Percentiles rank a stretch among this genome's conserved stretches.
Conservation (phyloP, 2,888 invertebrate species). For the Melanostoma scalare region DNA sequence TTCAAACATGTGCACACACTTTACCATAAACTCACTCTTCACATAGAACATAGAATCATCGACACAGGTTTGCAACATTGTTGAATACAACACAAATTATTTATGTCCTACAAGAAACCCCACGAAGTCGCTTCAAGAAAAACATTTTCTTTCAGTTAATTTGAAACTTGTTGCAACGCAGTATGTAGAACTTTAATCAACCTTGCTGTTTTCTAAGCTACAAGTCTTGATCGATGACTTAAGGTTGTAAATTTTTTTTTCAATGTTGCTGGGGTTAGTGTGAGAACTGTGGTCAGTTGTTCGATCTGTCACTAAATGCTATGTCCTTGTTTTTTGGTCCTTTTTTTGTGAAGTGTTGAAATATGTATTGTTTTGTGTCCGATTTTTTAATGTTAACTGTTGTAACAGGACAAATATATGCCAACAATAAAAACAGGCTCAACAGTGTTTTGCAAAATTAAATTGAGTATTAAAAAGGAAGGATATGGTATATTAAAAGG, state of each 20-base stretch:
- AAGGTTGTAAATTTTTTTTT: conserved; percentile 20
- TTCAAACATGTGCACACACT: conserved; percentile 44
- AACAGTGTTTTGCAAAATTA: too few species aligned
- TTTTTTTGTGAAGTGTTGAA: too few species aligned
- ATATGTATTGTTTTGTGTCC: too few species aligned
- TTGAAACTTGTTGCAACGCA: neutral
- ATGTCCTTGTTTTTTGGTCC: too few species aligned
- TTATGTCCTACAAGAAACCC: conserved; percentile 57
- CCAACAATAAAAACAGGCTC: too few species aligned
- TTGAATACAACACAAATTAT: conserved; percentile 51
- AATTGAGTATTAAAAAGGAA: too few species aligned
- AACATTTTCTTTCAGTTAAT: conserved; percentile 11
- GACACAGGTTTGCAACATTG: conserved; percentile 63
- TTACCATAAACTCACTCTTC: conserved; percentile 35
- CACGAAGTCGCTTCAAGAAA: conserved; percentile 32
- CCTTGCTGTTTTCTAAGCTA: conserved; percentile 2
- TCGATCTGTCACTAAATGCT: neutral
- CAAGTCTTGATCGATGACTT: conserved; percentile 35
- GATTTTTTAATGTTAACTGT: too few species aligned
- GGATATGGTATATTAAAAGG: too few species aligned
- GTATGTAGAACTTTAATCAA: conserved; percentile 18
- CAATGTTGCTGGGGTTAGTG: too few species aligned
- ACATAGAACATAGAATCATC: conserved; percentile 22
- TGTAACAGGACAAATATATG: too few species aligned
- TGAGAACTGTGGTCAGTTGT: neutral